Conservation (phyloP, 1,140 invertebrate species). For the Brachionus paranguensis region DNA sequence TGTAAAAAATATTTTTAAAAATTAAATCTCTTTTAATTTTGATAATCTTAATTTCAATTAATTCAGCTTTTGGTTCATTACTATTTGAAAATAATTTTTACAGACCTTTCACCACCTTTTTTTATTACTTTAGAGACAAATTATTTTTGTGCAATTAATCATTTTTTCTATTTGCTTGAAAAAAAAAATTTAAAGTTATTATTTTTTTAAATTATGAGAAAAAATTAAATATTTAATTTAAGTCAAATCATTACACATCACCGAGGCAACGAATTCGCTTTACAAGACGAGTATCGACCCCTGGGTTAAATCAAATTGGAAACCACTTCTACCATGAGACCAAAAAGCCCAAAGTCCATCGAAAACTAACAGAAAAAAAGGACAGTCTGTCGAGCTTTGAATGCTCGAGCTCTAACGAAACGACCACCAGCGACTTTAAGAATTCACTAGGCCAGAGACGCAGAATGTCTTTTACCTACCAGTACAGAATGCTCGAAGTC, state of each 20-base stretch:
- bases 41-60: too few species aligned
- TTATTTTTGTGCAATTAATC: too few species aligned
- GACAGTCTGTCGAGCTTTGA: conserved; percentile 5
- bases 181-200: too few species aligned
- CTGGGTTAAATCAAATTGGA: not conserved
- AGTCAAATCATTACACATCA: not conserved
- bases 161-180: too few species aligned
- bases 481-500: not conserved
- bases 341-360: not conserved
- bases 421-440: not conserved
- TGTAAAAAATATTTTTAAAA: too few species aligned
- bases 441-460: not conserved
- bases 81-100: too few species aligned
- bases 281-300: not conserved
- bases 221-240: not conserved
- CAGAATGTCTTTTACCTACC: not conserved
- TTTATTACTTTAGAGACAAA: too few species aligned
- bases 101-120: too few species aligned
- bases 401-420: not conserved
- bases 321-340: not conserved
- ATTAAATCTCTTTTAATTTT: too few species aligned
- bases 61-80: too few species aligned
- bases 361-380: not conserved
- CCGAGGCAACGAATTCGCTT: not conserved
- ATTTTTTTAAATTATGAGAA: too few species aligned